Evolutionary conservation across 2,797 vertebrate species (phyloP).

Genomic region (Sebastes goodei): DNA sequence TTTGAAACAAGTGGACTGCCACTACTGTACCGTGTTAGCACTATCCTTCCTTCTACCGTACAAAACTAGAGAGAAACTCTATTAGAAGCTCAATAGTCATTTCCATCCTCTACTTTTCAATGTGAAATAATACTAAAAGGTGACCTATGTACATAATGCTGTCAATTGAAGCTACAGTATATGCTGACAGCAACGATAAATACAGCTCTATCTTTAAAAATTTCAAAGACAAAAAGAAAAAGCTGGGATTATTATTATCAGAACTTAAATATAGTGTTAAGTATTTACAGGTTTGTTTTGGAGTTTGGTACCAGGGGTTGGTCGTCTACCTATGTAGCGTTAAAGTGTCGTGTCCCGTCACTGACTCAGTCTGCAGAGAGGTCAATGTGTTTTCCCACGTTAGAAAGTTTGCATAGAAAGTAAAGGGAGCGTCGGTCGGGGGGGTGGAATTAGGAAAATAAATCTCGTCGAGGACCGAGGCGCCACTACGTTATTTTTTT

Average conservation of each 20-base stretch:
- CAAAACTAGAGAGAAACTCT: constrained; percentile 95
- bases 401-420: constrained; percentile 86
- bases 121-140: constrained; percentile 99
- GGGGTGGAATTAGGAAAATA: constrained; percentile 24
- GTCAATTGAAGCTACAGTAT: constrained; percentile 89
- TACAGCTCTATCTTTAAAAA: constrained; percentile 84
- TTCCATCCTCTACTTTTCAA: constrained; percentile 94
- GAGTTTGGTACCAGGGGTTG: constrained; percentile 83
- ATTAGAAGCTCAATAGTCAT: constrained; percentile 89
- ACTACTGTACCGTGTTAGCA: constrained; percentile 85
- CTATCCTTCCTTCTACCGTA: constrained; percentile 84
- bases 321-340: constrained; percentile 59
- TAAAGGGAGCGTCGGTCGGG: constrained; percentile 68
- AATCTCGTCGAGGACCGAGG: not conserved
- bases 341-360: constrained; percentile 77
- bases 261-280: constrained; percentile 89
- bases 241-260: constrained; percentile 81
- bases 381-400: constrained; percentile 68
- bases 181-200: constrained; percentile 92
- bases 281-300: constrained; percentile 89
- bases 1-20: constrained; percentile 85
- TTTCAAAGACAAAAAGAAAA: constrained; percentile 62
- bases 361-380: constrained; percentile 72
- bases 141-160: constrained; percentile 94
- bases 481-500: not conserved